Base-by-base conservation (phyloP, 2,797 vertebrate species). In the Moxostoma hubbsi region DNA sequence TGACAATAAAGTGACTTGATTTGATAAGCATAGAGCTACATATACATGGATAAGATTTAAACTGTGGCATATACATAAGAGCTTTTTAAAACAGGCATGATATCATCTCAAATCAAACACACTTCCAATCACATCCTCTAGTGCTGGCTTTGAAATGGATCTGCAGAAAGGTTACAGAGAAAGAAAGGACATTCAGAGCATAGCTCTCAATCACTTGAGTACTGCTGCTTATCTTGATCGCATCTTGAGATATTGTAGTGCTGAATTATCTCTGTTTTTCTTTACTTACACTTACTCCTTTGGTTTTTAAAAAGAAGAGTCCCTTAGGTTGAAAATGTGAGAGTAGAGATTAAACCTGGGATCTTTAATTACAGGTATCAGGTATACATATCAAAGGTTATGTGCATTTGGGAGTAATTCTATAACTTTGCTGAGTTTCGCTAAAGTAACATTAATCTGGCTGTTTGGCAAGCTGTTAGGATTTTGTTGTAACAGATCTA, bases 21-120 rank as follows among this genome's bases (percentile, higher is more conserved):
- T 36, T 36, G 36, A 36, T 64, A 36, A 51, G 50, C 46, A 83
- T 80, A 47, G 71, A 9, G 76, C 72, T 75, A 18, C 71, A 73
- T 75, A 83, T 75, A 74, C 54, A 80, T 69, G 75, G 73, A 73
- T 64, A 0, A 80, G 82, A 69, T 85, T 90, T 87, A 86, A 89
- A 84, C 0, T 8, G 66, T 79, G 89, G 86, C 90, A 87, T 90
- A 90, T 92, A 91, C 90, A 90, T 84, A 86, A 75, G 73, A 87
- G 73, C 81, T 81, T 88, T 79, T 84, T 77, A 75, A 89, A 88
- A 85, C 85, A 83, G 73, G 61, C 64, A 36, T 69, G 79, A 88
- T 89, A 86, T 87, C 55, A 75, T 76, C 10, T 45, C 78, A 83
- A 87, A 89, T 90, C 81, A 90, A 79, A 47, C 67, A 75, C 79